Base-by-base conservation (phyloP, 2,797 vertebrate genomes). In the Premnoplex brunnescens region DNA sequence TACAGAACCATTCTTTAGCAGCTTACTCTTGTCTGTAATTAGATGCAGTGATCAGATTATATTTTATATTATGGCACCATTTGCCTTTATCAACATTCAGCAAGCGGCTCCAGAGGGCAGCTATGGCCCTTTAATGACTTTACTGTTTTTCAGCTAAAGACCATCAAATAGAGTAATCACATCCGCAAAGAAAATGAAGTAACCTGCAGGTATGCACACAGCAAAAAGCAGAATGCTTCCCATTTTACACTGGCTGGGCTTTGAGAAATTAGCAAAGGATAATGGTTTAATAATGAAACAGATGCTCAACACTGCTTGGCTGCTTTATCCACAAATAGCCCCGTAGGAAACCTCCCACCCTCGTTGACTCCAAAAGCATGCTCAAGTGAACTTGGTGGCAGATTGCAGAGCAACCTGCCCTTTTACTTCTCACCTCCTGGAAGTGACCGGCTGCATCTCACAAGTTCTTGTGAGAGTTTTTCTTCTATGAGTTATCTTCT, bases 201-300 rank as follows among this genome's bases (percentile, higher is more conserved):
- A 88, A 89, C 60, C 74, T 66, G 76, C 71, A 95, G 88, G 62
- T 93, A 89, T 20, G 81, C 46, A 62, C 30, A 76, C 26, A 39
- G 74, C 12, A 16, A 91, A 93, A 92, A 41, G 49, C 85, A 92
- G 4, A 22, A 56, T 19, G 34, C 55, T 75, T 66, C 44, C 46
- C 58, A 87, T 49, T 52, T 85, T 79, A 36, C 79, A 54, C 44
- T 76, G 92, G 60, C 81, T 43, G 74, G 56, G 62, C 71, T 95
- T 83, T 90, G 84, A 93, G 86, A 96, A 97, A 96, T 95, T 83
- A 95, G 62, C 62, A 86, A 89, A 84, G 1, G 22, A 84, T 90
- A 96, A 95, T 54, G 80, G 88, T 87, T 93, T 93, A 89, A 94
- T 93, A 97, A 97, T 60, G 84, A 92, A 96, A 93, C 91, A 96